Evolutionary conservation across 53 echinoderm and acorn worm species (phyloP).

Genomic region (Holothuria scabra): DNA sequence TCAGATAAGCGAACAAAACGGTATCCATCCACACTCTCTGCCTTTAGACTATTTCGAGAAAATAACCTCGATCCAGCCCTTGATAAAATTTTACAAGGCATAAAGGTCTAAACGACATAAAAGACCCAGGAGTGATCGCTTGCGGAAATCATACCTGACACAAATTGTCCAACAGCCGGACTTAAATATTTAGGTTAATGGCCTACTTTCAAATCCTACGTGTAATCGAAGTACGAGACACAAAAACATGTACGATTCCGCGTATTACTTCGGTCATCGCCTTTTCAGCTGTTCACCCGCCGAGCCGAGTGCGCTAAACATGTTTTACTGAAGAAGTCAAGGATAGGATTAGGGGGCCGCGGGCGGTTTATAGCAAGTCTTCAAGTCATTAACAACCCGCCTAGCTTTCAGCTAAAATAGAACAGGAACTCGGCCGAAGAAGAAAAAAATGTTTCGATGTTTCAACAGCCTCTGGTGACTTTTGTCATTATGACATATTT

Average conservation of each 20-base stretch:
- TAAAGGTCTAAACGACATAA: neutral
- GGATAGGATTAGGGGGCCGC: neutral
- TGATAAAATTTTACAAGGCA: constrained; percentile 33
- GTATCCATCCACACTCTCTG: constrained; percentile 14
- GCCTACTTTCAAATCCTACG: constrained; percentile 44
- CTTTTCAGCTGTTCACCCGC: constrained; percentile 36
- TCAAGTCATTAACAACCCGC: too few relatives aligned
- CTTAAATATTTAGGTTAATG: constrained; percentile 46
- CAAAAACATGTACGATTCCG: constrained; percentile 20
- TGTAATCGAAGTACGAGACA: constrained; percentile 6
- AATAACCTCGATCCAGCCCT: constrained; percentile 21
- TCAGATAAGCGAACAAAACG: neutral
- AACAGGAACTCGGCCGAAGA: too few relatives aligned
- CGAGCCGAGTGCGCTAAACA: constrained; percentile 29
- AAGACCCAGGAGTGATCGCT: constrained; percentile 36
- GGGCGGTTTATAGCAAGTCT: too few relatives aligned
- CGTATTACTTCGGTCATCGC: constrained; percentile 7
- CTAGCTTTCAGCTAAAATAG: too few relatives aligned
- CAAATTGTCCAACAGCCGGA: constrained; percentile 49
- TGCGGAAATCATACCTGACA: constrained; percentile 36
- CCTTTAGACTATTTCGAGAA: constrained; percentile 1
- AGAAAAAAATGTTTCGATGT: too few relatives aligned
- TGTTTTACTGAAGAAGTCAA: constrained; percentile 13
- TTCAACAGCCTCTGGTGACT: too few relatives aligned
- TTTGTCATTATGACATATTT: too few relatives aligned